Evolutionary conservation across 2,113 vertebrate genomes (phyloP), one percentile per base, ranked within the genome.

Genomic region (Embiotoca jacksoni): DNA sequence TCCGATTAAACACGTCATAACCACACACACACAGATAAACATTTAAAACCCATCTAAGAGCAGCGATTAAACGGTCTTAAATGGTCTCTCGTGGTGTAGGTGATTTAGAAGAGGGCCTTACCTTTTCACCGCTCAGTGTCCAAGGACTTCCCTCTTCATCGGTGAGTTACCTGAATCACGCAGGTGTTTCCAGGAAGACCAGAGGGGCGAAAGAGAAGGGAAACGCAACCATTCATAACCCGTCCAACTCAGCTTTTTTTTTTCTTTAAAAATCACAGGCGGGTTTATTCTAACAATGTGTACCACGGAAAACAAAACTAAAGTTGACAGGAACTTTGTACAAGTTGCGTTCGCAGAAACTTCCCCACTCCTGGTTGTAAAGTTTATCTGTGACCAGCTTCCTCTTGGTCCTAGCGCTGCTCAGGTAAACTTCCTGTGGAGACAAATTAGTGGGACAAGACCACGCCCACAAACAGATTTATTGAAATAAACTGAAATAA

Each of bases 101-200:
- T 67, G 65, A 69, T 70, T 39, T 44, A 30, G 6, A n/a, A 10
- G 58, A 77, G 88, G 89, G 84, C 74, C 89, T 91, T 82, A 93
- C 88, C 92, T 92, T 86, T 63, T 64, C 78, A 61, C 69, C 55
- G 75, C 76, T 81, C 87, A 74, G 56, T 52, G 68, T 39, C 61
- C 83, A 71, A 53, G 53, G 53, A 90, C 88, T 90, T 91, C 91
- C 84, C 86, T 82, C 82, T 85, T 82, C 84, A 90, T 86, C 64
- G 80, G 78, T 73, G 81, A 75, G 80, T 85, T 89, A 92, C 93
- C 94, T 94, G 90, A 87, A 50, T 8, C 82, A 75, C 86, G 75
- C 94, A 94, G 94, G 93, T 94, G 93, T 88, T 85, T 84, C 69
- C 83, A 78, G 82, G 80, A 86, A 87, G 81, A 69, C 36, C 77